These are phyloP conservation scores for Drosophila nr. perissopoda DNA, from an alignment of 2,888 invertebrate species.

Conservation along the genomic window DNA sequence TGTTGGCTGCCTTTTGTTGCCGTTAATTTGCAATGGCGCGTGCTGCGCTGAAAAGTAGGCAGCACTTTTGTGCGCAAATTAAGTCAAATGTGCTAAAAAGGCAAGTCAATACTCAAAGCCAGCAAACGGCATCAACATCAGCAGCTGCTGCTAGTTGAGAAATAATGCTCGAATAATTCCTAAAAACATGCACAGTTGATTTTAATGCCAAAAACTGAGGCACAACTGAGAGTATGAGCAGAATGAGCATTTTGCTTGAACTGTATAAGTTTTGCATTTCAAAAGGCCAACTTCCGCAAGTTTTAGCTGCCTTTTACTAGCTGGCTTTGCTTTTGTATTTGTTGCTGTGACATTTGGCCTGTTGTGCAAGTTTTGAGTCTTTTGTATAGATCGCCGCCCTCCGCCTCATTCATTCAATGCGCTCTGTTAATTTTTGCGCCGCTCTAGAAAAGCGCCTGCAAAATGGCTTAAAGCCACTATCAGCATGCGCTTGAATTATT, in stretches of 20 bases:
- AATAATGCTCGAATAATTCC: conserved; percentile 78
- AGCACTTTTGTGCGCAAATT: conserved; percentile 69
- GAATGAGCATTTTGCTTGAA: conserved; percentile 1
- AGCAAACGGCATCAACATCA: conserved; percentile 34
- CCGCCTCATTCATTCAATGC: conserved; percentile 61
- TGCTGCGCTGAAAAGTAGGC: conserved; percentile 70
- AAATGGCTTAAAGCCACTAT: conserved; percentile 68
- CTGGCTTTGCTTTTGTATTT: conserved; percentile 9
- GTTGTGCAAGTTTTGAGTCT: conserved; percentile 49
- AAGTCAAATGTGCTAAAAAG: conserved; percentile 56
- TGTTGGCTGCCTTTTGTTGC: conserved; percentile 23
- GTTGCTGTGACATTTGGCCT: conserved; percentile 66
- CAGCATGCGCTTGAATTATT: conserved; percentile 77
- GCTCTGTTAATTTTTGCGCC: conserved; percentile 77
- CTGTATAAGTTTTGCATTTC: conserved; percentile 66
- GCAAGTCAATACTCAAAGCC: conserved; percentile 60
- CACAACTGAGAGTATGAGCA: conserved; percentile 22
- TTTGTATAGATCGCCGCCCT: conserved; percentile 39
- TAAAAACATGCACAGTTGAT: conserved; percentile 67
- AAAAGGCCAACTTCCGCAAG: conserved; percentile 66
- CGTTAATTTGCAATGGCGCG: conserved; percentile 68
- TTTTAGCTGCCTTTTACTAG: conserved; percentile 33
- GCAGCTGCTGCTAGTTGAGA: conserved; percentile 59
- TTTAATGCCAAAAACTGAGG: conserved; percentile 55
- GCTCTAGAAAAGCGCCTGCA: conserved; percentile 57